These are phyloP conservation scores for Phrynosoma blainvillii DNA, from an alignment of 2,113 vertebrate species.

Conservation along the genomic window DNA sequence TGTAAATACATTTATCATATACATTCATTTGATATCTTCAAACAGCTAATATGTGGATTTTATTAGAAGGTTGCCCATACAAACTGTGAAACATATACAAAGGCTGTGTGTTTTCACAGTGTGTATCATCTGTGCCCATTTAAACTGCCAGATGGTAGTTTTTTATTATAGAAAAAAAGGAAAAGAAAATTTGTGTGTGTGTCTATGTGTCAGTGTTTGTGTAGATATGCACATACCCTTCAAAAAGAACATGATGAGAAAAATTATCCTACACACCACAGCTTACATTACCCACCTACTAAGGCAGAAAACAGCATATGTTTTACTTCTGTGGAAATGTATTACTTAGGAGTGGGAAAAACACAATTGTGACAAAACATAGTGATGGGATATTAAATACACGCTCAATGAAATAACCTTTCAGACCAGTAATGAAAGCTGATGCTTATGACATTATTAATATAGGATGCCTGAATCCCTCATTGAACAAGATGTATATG, in stretches of 20 bases:
- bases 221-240: constrained; percentile 65
- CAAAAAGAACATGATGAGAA: constrained; percentile 66
- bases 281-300: constrained; percentile 77
- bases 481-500: not conserved
- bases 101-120: constrained; percentile 82
- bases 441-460: not conserved
- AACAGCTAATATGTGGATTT: constrained; percentile 71
- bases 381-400: constrained; percentile 33
- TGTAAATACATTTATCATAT: constrained; percentile 54
- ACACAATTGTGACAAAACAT: constrained; percentile 51
- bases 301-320: constrained; percentile 79
- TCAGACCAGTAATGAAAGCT: not conserved
- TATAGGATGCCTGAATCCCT: not conserved
- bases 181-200: not conserved
- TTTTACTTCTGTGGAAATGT: constrained; percentile 63
- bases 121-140: constrained; percentile 77
- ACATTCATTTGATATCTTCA: constrained; percentile 62
- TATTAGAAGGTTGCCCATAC: constrained; percentile 76
- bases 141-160: constrained; percentile 75
- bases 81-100: constrained; percentile 74
- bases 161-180: constrained; percentile 73
- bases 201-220: not conserved
- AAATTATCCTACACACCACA: constrained; percentile 74
- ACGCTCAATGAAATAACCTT: constrained; percentile 31
- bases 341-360: constrained; percentile 57